Conservation (phyloP, 1,140 invertebrate genomes). For the Drosophila triauraria region DNA sequence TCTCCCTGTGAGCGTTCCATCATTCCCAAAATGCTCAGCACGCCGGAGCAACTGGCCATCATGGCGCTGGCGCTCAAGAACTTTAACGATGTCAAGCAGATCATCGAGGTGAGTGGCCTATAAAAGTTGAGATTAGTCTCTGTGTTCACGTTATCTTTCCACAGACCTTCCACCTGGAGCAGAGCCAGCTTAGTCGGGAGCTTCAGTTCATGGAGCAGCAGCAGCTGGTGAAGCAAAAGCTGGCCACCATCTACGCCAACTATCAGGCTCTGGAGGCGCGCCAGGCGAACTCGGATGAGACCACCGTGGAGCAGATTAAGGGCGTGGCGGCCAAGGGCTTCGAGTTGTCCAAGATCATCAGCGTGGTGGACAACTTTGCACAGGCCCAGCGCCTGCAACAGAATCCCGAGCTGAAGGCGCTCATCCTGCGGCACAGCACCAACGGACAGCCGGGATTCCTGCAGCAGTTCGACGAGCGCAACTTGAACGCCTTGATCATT, state of each 20-base stretch:
- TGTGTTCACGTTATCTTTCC: neutral
- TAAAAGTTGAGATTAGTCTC: neutral
- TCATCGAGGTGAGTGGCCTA: slow-evolving; percentile 67
- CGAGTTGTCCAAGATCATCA: slow-evolving; percentile 72
- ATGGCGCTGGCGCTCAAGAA: slow-evolving; percentile 75
- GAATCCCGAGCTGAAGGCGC: slow-evolving; percentile 48
- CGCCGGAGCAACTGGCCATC: slow-evolving; percentile 78
- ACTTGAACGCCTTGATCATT: slow-evolving; percentile 72
- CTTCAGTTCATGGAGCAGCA: slow-evolving; percentile 85
- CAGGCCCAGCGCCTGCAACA: slow-evolving; percentile 72
- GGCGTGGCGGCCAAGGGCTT: slow-evolving; percentile 74
- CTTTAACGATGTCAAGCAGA: slow-evolving; percentile 80
- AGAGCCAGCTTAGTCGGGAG: slow-evolving; percentile 83
- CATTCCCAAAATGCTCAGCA: slow-evolving; percentile 76
- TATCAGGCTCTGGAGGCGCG: slow-evolving; percentile 60
- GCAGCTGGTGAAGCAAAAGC: slow-evolving; percentile 80
- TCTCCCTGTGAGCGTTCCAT: slow-evolving; percentile 56
- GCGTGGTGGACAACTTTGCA: slow-evolving; percentile 84
- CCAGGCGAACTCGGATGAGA: slow-evolving; percentile 29
- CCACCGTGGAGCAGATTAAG: slow-evolving; percentile 78
- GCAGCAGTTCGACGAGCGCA: slow-evolving; percentile 69
- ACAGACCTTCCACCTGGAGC: slow-evolving; percentile 85
- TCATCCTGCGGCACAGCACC: slow-evolving; percentile 53
- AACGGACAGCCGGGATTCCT: slow-evolving; percentile 70
- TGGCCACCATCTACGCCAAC: slow-evolving; percentile 66